Evolutionary conservation across 2,797 vertebrate genomes (phyloP).

Genomic region (Diceros bicornis): DNA sequence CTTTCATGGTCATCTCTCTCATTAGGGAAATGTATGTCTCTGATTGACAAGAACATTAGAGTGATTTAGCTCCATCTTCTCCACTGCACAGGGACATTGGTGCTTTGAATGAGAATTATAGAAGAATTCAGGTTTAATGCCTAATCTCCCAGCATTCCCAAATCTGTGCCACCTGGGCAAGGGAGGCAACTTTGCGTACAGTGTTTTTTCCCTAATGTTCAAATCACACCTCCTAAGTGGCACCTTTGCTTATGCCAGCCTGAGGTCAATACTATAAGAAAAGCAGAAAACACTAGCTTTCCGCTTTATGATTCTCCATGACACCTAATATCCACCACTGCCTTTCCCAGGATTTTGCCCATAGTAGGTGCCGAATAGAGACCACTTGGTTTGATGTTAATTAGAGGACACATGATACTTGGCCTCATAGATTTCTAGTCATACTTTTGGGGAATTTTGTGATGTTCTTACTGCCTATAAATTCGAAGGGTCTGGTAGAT

Average conservation of each 20-base stretch:
- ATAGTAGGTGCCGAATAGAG: background rate
- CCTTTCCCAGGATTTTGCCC: background rate
- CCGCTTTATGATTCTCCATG: background rate
- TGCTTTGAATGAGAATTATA: background rate
- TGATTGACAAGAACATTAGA: slow-evolving; percentile 7
- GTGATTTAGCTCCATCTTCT: background rate
- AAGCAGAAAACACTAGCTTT: background rate
- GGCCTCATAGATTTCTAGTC: background rate
- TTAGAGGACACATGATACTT: background rate
- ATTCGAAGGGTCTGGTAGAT: background rate
- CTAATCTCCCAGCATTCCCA: background rate
- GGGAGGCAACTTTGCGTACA: background rate
- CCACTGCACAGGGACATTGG: background rate
- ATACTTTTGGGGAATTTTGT: slow-evolving; percentile 1
- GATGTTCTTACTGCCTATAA: background rate
- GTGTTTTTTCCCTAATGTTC: background rate
- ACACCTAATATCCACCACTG: background rate
- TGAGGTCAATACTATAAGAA: background rate
- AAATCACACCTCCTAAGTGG: background rate
- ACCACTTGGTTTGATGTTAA: background rate
- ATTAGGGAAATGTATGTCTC: slow-evolving; percentile 36
- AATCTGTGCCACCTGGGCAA: background rate
- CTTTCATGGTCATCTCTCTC: background rate
- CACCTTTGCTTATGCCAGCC: background rate
- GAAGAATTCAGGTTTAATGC: background rate